Evolutionary conservation across 2,888 invertebrate species (phyloP), one percentile per base, ranked within the genome.

Genomic region (Drosophila mayaguana): DNA sequence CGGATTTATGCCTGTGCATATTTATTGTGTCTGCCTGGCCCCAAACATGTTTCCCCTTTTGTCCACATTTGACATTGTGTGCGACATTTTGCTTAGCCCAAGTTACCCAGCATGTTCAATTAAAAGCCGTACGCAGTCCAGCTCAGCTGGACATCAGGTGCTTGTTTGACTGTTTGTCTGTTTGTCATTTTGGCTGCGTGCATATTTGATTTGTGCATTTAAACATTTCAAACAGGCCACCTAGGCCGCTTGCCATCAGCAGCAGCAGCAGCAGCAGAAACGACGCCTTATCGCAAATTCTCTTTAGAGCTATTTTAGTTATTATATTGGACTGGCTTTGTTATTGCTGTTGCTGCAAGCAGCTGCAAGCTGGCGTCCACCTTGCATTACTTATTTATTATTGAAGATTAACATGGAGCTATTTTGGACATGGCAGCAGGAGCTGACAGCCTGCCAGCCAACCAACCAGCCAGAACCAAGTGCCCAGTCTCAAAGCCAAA

Each of bases 151-250:
- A 73, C 82, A 85, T 82, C 88, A 87, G 84, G 85, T 85, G 84
- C 64, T 64, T 60, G 65, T 54, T 63, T 62, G 63, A 46, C 25
- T 54, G 63, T 55, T 56, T 61, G 79, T 53, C 67, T 68, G 78
- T 70, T 72, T 77, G 78, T 70, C 77, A 74, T 77, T 80, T 77
- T 62, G 79, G 73, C 75, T 81, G 83, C 85, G 88, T 88, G 88
- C 83, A 88, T 85, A 88, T 85, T 85, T 85, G 84, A 87, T 85
- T 88, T 88, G 88, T 88, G 80, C 86, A 81, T 86, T 86, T 83
- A 86, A 86, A 86, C 86, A 88, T 88, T 81, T 86, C 78, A 87
- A 84, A 81, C 84, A 75, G 69, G 75, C 77, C 28, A 32, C 14
- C 46, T 36, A 2, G 18, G 28, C 16, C 28, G 28, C 12, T 20